A percentile compares a stretch with the other conserved stretches of the same genome.
These are phyloP conservation scores for Andrena marginata DNA, from an alignment of 2,888 invertebrate genomes.

Conservation along the genomic window DNA sequence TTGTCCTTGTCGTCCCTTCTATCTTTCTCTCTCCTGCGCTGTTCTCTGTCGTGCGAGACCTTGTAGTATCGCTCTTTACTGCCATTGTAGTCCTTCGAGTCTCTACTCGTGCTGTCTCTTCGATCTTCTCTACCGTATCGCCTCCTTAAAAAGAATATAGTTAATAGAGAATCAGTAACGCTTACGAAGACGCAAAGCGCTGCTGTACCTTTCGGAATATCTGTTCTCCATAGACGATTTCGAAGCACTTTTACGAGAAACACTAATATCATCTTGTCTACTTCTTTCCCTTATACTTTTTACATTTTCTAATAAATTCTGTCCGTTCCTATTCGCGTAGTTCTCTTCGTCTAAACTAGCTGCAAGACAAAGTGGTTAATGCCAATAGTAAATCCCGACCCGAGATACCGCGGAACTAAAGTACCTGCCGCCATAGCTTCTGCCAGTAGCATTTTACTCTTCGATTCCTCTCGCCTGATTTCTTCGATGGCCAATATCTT, in stretches of 20 bases:
- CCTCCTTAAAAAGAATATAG: conserved; percentile 57
- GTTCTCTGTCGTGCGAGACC: conserved; percentile 50
- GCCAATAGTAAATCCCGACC: neutral
- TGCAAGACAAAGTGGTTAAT: conserved; percentile 47
- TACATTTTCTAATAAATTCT: conserved; percentile 51
- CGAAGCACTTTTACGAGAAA: conserved; percentile 37
- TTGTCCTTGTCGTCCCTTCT: conserved; percentile 64
- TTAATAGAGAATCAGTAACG: neutral
- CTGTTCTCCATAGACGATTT: conserved; percentile 57
- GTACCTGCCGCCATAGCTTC: conserved; percentile 73
- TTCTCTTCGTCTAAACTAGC: conserved; percentile 68
- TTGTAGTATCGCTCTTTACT: conserved; percentile 52
- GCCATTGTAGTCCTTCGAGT: conserved; percentile 55
- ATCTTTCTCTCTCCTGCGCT: conserved; percentile 56
- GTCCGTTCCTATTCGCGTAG: conserved; percentile 50
- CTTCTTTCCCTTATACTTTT: conserved; percentile 47
- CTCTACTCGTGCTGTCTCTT: conserved; percentile 57
- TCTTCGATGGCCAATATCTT: conserved; percentile 83
- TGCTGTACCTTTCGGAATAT: conserved; percentile 63
- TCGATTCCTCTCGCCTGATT: conserved; percentile 82
- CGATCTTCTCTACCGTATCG: conserved; percentile 72
- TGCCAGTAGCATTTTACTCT: conserved; percentile 76
- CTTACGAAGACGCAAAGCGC: neutral
- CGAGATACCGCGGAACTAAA: conserved; percentile 7
- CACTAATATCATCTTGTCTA: conserved; percentile 46